Evolutionary conservation across 2,797 vertebrate genomes (phyloP).

Genomic region (Bucorvus abyssinicus): DNA sequence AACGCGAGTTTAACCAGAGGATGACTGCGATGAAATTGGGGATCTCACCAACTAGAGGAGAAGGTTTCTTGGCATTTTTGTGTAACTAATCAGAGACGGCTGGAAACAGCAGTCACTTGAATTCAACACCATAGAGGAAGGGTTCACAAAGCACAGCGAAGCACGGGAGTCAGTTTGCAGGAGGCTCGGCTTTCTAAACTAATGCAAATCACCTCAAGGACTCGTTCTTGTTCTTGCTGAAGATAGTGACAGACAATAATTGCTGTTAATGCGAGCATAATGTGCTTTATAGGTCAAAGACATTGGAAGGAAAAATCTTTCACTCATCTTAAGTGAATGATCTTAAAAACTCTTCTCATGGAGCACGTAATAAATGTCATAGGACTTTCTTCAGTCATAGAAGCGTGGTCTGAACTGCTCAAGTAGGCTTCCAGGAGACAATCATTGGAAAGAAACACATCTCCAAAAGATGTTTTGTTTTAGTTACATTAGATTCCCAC

Average conservation of each 20-base stretch:
- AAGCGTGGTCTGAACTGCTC: background rate
- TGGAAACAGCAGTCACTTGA: background rate
- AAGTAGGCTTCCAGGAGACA: fast-evolving
- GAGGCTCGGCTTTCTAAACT: background rate
- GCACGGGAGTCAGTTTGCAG: background rate
- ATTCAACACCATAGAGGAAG: background rate
- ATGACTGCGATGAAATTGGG: background rate
- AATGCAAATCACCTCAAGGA: background rate
- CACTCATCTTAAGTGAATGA: fast-evolving
- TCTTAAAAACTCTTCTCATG: background rate
- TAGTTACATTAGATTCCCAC: background rate
- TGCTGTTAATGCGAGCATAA: background rate
- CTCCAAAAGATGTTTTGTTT: background rate
- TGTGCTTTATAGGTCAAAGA: background rate
- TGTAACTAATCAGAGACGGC: background rate
- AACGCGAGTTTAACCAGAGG: background rate
- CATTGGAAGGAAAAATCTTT: background rate
- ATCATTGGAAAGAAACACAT: background rate
- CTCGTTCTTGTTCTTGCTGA: background rate
- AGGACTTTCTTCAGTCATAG: background rate
- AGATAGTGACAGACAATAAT: background rate
- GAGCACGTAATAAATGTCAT: background rate
- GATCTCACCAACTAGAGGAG: background rate
- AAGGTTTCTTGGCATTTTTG: background rate
- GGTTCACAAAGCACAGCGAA: background rate